These are phyloP conservation scores for Cathartes aura DNA, from an alignment of 2,113 vertebrate genomes.

Conservation along the genomic window DNA sequence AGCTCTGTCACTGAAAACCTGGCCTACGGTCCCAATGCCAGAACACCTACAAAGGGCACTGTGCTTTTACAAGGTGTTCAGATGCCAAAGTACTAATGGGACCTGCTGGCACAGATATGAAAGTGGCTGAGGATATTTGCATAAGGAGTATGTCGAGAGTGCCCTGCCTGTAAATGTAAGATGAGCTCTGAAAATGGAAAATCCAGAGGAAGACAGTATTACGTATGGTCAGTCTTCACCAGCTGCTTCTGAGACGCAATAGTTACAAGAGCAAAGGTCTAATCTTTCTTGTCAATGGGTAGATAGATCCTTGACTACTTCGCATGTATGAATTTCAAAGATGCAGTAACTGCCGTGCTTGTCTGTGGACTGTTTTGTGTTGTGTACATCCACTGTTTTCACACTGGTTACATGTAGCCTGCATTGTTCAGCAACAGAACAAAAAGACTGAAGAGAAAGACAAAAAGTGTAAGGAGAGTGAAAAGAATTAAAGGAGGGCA, in stretches of 20 bases:
- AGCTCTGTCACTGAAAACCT: background rate
- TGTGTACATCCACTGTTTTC: background rate
- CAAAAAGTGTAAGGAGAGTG: background rate
- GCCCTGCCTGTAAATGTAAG: background rate
- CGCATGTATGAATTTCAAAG: background rate
- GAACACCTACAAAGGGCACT: background rate
- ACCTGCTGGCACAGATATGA: background rate
- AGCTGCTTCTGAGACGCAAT: background rate
- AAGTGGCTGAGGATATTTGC: background rate
- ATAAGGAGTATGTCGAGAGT: background rate
- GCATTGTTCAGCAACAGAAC: background rate
- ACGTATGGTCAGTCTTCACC: background rate
- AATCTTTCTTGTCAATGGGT: background rate
- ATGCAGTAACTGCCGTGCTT: background rate
- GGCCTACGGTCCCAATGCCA: background rate
- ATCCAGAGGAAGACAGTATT: background rate
- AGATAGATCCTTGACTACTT: background rate
- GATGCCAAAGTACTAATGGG: background rate
- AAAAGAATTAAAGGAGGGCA: background rate
- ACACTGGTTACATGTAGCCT: background rate
- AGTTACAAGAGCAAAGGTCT: background rate
- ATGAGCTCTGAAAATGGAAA: background rate
- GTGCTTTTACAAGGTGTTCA: background rate
- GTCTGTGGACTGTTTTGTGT: background rate
- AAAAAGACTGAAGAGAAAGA: background rate